These are phyloP conservation scores for Eumacrocentrus americanus DNA, from an alignment of 2,888 invertebrate species.

Conservation along the genomic window DNA sequence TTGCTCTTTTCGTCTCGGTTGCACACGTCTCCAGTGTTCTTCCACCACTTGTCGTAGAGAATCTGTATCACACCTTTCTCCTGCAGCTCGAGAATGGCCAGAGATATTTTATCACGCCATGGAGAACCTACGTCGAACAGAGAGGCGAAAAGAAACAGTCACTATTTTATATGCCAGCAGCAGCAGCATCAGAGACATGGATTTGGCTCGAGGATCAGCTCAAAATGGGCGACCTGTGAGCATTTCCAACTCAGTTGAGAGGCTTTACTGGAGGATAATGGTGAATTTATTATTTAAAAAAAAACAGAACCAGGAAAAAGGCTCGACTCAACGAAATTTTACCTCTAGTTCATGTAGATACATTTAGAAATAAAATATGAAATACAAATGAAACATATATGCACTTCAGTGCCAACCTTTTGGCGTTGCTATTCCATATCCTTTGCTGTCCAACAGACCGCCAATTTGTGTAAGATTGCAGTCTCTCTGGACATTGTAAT, in stretches of 20 bases:
- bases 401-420: conserved; percentile 67
- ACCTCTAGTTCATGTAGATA: not conserved
- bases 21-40: conserved; percentile 91
- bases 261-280: not conserved
- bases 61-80: conserved; percentile 94
- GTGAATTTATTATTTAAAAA: not conserved
- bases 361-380: too few relatives aligned
- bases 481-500: conserved; percentile 92
- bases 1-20: conserved; percentile 86
- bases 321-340: not conserved
- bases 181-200: not conserved
- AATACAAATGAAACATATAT: not conserved
- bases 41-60: conserved; percentile 98
- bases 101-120: conserved; percentile 95
- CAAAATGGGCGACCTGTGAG: not conserved
- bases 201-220: not conserved
- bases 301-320: not conserved
- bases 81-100: conserved; percentile 92
- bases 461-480: conserved; percentile 98
- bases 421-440: conserved; percentile 96
- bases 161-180: not conserved
- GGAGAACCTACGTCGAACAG: conserved; percentile 69
- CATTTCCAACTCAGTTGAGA: not conserved
- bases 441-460: conserved; percentile 81
- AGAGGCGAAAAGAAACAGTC: not conserved